Base-by-base conservation (phyloP, 2,113 vertebrate genomes). In the Dicentrarchus labrax region DNA sequence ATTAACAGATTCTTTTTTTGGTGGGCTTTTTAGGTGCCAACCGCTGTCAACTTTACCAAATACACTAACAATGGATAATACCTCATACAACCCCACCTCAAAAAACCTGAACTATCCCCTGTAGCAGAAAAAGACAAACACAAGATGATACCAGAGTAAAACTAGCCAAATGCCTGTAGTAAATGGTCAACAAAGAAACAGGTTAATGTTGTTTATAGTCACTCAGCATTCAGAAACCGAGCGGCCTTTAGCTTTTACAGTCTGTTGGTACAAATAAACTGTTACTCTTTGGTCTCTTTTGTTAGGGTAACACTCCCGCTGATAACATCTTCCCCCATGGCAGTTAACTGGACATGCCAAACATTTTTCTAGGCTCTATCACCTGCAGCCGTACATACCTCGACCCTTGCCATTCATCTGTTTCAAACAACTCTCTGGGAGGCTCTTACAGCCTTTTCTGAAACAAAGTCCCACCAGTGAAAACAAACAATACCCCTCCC, bases 361-460 rank as follows among this genome's bases (percentile, higher is more conserved):
- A 17, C 12, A 15, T 0, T 15, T n/a, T 45, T 61, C 1, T 17
- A 5, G 5, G 4, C 4, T 16, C 45, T 1, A 41, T 54, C 22
- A 62, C 48, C 72, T 70, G 72, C 48, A 48, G 67, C 2, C 59
- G 36, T 7, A 4, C 67, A 79, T 64, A 30, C 17, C 47, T 57
- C 10, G 24, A 2, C 41, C 6, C 15, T 22, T 4, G 30, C 47
- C 16, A 48, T 50, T 61, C 13, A 53, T 15, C 41, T 61, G 36
- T 9, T 53, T 3, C 17, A 30, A 60, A 41, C 17, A 51, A 8
- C 1, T 13, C 48, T 19, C 24, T 39, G 16, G 6, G n/a, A 15
- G 17, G 59, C 30, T 38, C 43, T 22, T 8, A 53, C 5, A 41
- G 38, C 0, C 11, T 50, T 21, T 7, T 57, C 51, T 48, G 12